Evolutionary conservation across 2,113 vertebrate genomes (phyloP).

Genomic region (Donacobius atricapilla): DNA sequence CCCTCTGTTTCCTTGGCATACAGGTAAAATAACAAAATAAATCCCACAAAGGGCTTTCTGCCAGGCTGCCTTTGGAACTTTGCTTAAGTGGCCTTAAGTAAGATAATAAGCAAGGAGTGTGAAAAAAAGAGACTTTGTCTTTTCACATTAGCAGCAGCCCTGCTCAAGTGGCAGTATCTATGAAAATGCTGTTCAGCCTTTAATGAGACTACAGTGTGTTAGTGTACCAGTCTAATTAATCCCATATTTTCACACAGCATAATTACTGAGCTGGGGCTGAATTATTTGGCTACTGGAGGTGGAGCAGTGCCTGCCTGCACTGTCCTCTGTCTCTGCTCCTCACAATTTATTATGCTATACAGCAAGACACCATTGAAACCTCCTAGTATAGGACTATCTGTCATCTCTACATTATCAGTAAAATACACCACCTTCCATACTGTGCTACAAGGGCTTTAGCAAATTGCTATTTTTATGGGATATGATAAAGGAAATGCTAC

Average conservation of each 20-base stretch:
- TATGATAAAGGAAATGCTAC: constrained; percentile 95
- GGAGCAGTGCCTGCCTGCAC: constrained; percentile 70
- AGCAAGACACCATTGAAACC: constrained; percentile 83
- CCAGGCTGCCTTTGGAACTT: constrained; percentile 78
- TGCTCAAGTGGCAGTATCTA: constrained; percentile 83
- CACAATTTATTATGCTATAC: constrained; percentile 79
- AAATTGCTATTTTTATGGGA: constrained; percentile 97
- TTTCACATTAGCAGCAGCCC: constrained; percentile 82
- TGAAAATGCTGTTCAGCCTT: constrained; percentile 80
- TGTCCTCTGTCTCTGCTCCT: constrained; percentile 74
- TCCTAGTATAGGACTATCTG: constrained; percentile 89
- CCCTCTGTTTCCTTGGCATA: not conserved
- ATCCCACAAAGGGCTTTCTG: constrained; percentile 63
- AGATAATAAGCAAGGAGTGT: constrained; percentile 85
- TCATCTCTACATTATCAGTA: constrained; percentile 94
- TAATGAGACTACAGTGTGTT: constrained; percentile 89
- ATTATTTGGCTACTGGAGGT: constrained; percentile 78
- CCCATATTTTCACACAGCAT: constrained; percentile 88
- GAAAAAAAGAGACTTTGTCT: constrained; percentile 86
- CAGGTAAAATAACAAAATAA: constrained; percentile 73
- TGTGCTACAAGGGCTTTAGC: constrained; percentile 91
- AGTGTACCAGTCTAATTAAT: constrained; percentile 89
- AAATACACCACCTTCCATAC: constrained; percentile 91
- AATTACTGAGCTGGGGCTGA: constrained; percentile 84
- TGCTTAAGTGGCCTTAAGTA: constrained; percentile 87